Evolutionary conservation across 2,797 vertebrate species (phyloP).

Genomic region (Squalus acanthias): DNA sequence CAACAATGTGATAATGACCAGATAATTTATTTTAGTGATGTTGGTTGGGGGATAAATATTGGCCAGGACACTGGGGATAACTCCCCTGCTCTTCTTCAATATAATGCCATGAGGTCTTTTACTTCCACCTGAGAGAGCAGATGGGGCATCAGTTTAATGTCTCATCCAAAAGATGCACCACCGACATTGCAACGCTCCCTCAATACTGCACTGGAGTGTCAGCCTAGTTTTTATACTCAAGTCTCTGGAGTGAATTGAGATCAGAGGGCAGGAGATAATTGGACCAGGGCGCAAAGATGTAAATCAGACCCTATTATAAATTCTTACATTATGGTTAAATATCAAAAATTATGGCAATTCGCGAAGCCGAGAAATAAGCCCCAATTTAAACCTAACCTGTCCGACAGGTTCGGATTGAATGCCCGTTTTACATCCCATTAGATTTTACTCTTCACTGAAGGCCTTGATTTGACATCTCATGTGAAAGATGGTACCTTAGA

Average conservation of each 20-base stretch:
- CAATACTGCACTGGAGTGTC: neutral
- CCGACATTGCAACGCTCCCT: no score
- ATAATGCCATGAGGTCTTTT: no score
- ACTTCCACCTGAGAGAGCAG: no score
- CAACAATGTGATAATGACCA: no score
- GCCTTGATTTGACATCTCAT: neutral
- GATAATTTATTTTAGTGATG: no score
- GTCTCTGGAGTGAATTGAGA: neutral
- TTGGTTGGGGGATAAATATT: no score
- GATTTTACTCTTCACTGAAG: neutral
- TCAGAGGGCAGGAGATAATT: neutral
- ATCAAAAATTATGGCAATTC: neutral
- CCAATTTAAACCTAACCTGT: neutral
- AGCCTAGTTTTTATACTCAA: neutral
- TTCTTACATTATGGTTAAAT: neutral
- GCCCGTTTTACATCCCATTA: no score
- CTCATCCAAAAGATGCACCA: no score
- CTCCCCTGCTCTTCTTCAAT: no score
- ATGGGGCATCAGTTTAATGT: no score
- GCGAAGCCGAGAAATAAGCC: neutral
- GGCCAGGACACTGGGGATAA: no score
- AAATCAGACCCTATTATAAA: neutral
- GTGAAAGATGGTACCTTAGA: no score
- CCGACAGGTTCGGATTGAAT: neutral
- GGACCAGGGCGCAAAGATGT: neutral